Evolutionary conservation across 2,888 invertebrate genomes (phyloP), one percentile per base, ranked within the genome.

Genomic region (Orchesella flavescens): DNA sequence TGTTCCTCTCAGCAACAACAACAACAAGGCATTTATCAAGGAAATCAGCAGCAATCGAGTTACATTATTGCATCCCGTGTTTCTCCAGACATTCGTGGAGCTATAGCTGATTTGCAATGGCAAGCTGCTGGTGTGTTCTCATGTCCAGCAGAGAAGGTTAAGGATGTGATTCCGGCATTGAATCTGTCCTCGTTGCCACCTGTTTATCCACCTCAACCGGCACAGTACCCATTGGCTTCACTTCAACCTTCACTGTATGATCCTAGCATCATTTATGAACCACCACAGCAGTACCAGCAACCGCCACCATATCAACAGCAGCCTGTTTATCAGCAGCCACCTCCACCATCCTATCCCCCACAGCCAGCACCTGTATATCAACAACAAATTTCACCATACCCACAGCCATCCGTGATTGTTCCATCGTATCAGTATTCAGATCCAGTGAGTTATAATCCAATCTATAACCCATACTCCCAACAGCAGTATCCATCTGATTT

Each of bases 1-100:
- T 87, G 87, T 63, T 65, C 79, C 4, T 49, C 85, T 2, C 69
- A 72, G 24, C 72, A 75, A 23, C 71, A 80, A 46, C 73, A 19
- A 5, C 49, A 53, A 19, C 63, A 34, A 15, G 19, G n/a, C n/a
- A n/a, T 7, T 34, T 34, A 34, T 7, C 34, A 34, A 34, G 34
- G 34, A 34, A 34, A 49, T 23, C 83, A 84, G 24, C 84, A 83
- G 15, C 87, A 87, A 24, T 87, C 87, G n/a, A 85, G 84, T 21
- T 76, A 84, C 66, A 84, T 87, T 68, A 74, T 57, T 1, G 86
- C 84, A 21, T 65, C 84, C 13, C 80, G 83, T 53, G 84, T 87
- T 0, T 73, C 76, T 7, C 65, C 77, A 17, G 61, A 71, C 1
- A 72, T 74, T 53, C 84, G 80, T 15, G 74, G 75, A 0, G 75